Evolutionary conservation across 1,140 invertebrate genomes (phyloP), one percentile per base, ranked within the genome.

Genomic region (Polypedilum vanderplanki): DNA sequence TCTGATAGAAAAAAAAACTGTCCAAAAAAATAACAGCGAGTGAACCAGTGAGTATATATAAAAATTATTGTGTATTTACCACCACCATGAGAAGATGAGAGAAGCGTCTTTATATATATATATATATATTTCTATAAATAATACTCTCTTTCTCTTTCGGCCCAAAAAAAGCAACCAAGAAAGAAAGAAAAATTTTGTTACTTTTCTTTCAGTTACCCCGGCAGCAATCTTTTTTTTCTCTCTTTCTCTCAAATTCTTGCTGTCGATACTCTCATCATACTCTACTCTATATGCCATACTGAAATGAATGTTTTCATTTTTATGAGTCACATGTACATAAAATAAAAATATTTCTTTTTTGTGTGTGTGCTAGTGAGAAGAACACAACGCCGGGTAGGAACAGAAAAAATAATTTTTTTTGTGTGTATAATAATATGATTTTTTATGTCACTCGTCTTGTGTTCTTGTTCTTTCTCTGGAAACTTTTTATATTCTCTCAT

Each of bases 1-100:
- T 75, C 76, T 76, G 76, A 76, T 76, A 76, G 76, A 75, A 33
- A 33, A 33, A 33, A 33, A 76, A 76, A 76, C 76, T 76, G 76
- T 76, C 76, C 74, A 76, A 76, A 76, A 76, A 74, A 73, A 67
- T 3, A 33, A 33, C 1, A 33, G 24, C 5, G 24, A 33, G 24
- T 33, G 24, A 33, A 5, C 2, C 24, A 33, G 24, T 5, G 5
- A 33, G 24, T 33, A 33, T 33, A 33, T 33, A 33, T 3, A 33
- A 33, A n/a, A n/a, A n/a, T n/a, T n/a, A n/a, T n/a, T n/a, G n/a
- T n/a, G n/a, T n/a, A 33, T 33, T 33, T 33, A 33, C 24, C 24
- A 33, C 1, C 24, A 33, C 24, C 5, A 57, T 57, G 46, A 57
- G 12, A 57, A 57, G 4, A 15, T 57, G 46, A n/a, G n/a, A 57